phyloP scores from a whole-genome alignment of 2,888 invertebrate species.

The Netelia inedita region DNA sequence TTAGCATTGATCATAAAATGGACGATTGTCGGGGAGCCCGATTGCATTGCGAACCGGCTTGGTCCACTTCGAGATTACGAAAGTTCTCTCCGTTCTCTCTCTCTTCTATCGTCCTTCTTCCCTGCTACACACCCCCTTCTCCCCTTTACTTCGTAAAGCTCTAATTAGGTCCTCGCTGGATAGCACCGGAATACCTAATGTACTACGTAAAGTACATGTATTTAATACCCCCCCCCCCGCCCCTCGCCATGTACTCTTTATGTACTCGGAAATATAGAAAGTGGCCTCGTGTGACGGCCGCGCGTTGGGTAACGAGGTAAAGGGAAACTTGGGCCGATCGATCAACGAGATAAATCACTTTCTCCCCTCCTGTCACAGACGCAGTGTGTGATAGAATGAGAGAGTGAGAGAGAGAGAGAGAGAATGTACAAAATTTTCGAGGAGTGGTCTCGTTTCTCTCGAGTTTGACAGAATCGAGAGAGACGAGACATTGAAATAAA shows the following conservation, averaged over 20 bases:
- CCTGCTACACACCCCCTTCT: background rate
- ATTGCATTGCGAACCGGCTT: slow-evolving; percentile 42
- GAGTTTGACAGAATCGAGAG: slow-evolving; percentile 27
- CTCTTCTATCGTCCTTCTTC: slow-evolving; percentile 6
- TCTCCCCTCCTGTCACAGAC: slow-evolving; percentile 19
- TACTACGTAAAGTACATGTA: background rate
- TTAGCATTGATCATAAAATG: slow-evolving; percentile 61
- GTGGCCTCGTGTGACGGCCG: slow-evolving; percentile 6
- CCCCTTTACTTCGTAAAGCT: slow-evolving; percentile 44
- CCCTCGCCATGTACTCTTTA: background rate
- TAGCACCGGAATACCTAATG: slow-evolving; percentile 31
- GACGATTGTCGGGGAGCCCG: slow-evolving; percentile 50
- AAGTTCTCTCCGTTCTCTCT: slow-evolving; percentile 19
- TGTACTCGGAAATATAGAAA: slow-evolving; percentile 19
- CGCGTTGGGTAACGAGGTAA: slow-evolving; percentile 58
- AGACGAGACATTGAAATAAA: background rate
- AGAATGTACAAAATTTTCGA: slow-evolving; percentile 40
- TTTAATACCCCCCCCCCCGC: background rate
- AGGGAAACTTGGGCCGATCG: slow-evolving; percentile 63
- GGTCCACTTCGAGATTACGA: slow-evolving; percentile 57
- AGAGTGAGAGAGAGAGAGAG: slow-evolving; percentile 10
- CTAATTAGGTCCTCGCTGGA: background rate
- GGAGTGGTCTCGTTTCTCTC: background rate
- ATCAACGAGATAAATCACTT: slow-evolving; percentile 64
- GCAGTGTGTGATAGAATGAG: background rate